These are phyloP conservation scores for Anarrhichthys ocellatus DNA, from an alignment of 2,113 vertebrate species.

Conservation along the genomic window DNA sequence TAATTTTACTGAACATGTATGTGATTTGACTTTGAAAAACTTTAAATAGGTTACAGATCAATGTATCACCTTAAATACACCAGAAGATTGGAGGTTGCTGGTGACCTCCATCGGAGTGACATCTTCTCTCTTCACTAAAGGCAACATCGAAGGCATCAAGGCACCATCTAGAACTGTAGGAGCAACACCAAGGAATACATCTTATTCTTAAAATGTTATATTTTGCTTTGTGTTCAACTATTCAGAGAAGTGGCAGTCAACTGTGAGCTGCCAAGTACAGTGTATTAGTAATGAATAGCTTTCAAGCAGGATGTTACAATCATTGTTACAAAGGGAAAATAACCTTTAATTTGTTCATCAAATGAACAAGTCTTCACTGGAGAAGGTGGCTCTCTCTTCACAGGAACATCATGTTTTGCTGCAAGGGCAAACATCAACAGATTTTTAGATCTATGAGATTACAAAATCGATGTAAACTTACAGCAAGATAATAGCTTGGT, in stretches of 20 bases:
- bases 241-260: not conserved
- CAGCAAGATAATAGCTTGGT: not conserved
- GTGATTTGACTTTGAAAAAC: not conserved
- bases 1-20: not conserved
- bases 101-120: slow-evolving; percentile 96
- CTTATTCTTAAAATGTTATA: not conserved
- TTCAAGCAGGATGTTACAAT: not conserved
- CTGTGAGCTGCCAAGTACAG: not conserved
- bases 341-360: slow-evolving; percentile 96
- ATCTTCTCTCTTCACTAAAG: slow-evolving; percentile 94
- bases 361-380: slow-evolving; percentile 93
- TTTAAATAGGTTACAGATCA: slow-evolving; percentile 5
- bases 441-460: not conserved
- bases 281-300: not conserved
- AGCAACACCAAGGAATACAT: slow-evolving; percentile 36
- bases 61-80: slow-evolving; percentile 86
- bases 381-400: slow-evolving; percentile 94
- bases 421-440: slow-evolving; percentile 54
- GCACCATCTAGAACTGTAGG: slow-evolving; percentile 87
- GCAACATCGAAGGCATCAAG: slow-evolving; percentile 90
- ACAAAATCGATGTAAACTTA: not conserved
- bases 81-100: slow-evolving; percentile 86
- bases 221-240: not conserved
- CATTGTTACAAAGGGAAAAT: not conserved
- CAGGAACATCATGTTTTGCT: slow-evolving; percentile 87